These are phyloP conservation scores for Pangasius mekongensis DNA, from an alignment of 2,797 vertebrate species.

Conservation along the genomic window DNA sequence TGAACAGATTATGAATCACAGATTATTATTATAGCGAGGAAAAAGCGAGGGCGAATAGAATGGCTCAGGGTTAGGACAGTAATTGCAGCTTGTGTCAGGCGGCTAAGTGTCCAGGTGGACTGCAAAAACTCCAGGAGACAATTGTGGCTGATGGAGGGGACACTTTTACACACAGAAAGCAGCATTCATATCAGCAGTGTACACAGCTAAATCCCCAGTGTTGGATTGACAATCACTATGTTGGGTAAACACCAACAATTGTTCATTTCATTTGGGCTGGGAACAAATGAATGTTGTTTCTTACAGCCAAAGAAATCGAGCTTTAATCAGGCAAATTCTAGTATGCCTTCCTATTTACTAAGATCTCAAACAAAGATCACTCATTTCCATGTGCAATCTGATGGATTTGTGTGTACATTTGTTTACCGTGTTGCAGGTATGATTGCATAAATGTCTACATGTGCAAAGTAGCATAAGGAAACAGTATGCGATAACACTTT, in stretches of 20 bases:
- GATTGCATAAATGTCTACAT: neutral
- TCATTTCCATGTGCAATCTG: neutral
- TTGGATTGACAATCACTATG: neutral
- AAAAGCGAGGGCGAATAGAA: conserved; percentile 60
- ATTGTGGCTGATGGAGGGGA: conserved; percentile 17
- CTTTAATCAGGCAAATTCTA: neutral
- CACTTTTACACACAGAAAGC: conserved; percentile 28
- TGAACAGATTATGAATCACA: conserved; percentile 61
- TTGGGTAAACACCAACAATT: neutral
- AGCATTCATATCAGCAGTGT: neutral
- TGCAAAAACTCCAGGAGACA: conserved; percentile 48
- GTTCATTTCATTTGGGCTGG: neutral
- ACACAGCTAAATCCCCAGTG: neutral
- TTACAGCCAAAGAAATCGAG: neutral
- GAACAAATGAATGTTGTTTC: neutral
- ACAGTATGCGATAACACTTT: neutral
- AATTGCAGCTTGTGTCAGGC: conserved; percentile 60
- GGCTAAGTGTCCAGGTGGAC: conserved; percentile 53
- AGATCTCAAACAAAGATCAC: neutral
- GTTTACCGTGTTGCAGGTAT: neutral
- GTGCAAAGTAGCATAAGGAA: neutral
- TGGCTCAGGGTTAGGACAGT: conserved; percentile 48
- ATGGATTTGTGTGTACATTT: neutral
- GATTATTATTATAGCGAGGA: conserved; percentile 58
- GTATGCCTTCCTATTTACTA: neutral